Evolutionary conservation across 2,888 invertebrate species (phyloP).

Genomic region (Buathra laborator): DNA sequence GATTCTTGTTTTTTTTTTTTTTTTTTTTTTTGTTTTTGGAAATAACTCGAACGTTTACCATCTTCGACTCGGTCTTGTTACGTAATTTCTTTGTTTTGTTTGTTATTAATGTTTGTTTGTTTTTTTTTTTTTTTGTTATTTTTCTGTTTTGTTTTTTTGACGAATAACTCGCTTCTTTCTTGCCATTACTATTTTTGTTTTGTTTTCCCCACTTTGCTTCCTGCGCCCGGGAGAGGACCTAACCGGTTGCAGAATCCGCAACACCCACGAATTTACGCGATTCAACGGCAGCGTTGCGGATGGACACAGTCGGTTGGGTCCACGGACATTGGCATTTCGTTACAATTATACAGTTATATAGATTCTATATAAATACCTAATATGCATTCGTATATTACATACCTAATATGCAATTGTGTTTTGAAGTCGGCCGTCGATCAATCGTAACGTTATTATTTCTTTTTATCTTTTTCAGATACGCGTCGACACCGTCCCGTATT

Average conservation of each 20-base stretch:
- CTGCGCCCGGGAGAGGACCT: constrained; percentile 79
- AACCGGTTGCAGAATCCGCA: constrained; percentile 76
- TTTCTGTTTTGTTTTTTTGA: constrained; percentile 25
- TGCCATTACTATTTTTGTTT: constrained; percentile 42
- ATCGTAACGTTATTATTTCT: constrained; percentile 77
- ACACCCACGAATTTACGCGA: constrained; percentile 58
- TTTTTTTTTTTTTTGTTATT: constrained; percentile 45
- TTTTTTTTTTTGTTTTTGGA: constrained; percentile 40
- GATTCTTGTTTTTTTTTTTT: constrained; percentile 68
- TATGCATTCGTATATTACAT: constrained; percentile 85
- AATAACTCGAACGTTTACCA: constrained; percentile 70
- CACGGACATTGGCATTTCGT: constrained; percentile 84
- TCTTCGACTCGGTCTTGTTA: constrained; percentile 62
- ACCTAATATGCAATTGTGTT: constrained; percentile 84
- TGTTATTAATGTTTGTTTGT: constrained; percentile 61
- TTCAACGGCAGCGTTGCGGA: constrained; percentile 59
- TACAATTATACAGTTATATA: constrained; percentile 85
- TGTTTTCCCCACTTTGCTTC: constrained; percentile 70
- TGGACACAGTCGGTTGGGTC: constrained; percentile 78
- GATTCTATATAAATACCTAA: constrained; percentile 85
- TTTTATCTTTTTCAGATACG: constrained; percentile 25
- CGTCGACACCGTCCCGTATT: constrained; percentile 38
- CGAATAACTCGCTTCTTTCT: constrained; percentile 10
- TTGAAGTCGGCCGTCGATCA: constrained; percentile 82
- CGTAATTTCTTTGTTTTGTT: constrained; percentile 49